Evolutionary conservation across 30 jellyfish, hydroid and myxozoan genomes (phyloP).

Genomic region (Calvadosia cruxmelitensis): DNA sequence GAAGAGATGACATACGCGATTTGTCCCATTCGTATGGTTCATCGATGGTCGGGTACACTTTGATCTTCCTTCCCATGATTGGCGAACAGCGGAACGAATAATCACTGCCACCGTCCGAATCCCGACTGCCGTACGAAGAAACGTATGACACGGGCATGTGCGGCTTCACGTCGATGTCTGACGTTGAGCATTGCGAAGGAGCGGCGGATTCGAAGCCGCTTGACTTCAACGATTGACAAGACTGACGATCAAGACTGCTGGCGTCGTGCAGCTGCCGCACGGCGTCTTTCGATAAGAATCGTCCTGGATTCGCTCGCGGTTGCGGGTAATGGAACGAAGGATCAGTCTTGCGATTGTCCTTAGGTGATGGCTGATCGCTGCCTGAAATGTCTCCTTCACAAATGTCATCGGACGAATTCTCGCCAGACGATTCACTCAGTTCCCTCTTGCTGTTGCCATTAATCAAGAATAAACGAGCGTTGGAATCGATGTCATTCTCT

Average conservation of each 20-base stretch:
- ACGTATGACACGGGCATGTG: neutral
- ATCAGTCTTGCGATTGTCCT: neutral
- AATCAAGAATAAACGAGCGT: neutral
- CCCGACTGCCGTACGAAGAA: slow-evolving; percentile 8
- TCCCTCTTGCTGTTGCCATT: slow-evolving; percentile 11
- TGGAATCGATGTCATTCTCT: neutral
- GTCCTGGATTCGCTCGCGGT: neutral
- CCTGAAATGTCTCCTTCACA: slow-evolving; percentile 25
- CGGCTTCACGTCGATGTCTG: slow-evolving; percentile 52
- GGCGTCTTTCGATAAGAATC: neutral
- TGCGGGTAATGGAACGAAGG: neutral
- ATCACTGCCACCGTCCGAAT: slow-evolving; percentile 75
- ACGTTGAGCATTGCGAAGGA: slow-evolving; percentile 51
- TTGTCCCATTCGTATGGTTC: slow-evolving; percentile 1
- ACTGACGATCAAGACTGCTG: neutral
- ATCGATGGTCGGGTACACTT: neutral
- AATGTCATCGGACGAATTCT: slow-evolving; percentile 34
- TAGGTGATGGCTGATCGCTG: slow-evolving; percentile 11
- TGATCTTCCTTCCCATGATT: neutral
- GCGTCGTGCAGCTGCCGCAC: neutral
- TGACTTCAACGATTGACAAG: slow-evolving; percentile 12
- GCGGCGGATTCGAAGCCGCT: slow-evolving; percentile 91
- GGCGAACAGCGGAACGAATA: slow-evolving; percentile 85
- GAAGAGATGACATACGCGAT: neutral
- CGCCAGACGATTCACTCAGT: slow-evolving; percentile 5